Evolutionary conservation across 2,888 invertebrate species (phyloP).

Genomic region (Himalopsyche kuldschensis): DNA sequence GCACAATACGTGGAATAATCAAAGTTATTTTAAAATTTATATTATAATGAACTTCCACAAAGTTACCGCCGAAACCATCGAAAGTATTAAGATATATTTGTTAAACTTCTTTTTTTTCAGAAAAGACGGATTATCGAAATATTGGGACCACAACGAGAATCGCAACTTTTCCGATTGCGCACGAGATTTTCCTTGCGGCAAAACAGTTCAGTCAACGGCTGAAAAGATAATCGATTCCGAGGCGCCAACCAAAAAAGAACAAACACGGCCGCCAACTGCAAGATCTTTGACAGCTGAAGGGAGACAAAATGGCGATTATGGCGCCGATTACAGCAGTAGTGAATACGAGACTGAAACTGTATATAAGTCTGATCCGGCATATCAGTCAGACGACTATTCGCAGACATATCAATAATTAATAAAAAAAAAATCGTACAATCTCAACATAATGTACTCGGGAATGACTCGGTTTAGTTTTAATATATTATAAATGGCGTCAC

Average conservation of each 20-base stretch:
- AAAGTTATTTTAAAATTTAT: no score
- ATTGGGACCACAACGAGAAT: constrained; percentile 52
- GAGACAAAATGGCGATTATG: not conserved
- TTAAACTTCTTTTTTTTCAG: constrained; percentile 44
- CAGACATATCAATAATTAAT: constrained; percentile 27
- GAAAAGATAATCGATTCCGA: not conserved
- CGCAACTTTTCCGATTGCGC: constrained; percentile 48
- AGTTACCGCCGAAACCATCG: no score
- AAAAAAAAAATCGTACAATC: not conserved
- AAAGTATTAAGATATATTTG: no score
- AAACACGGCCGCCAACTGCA: not conserved
- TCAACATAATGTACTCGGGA: no score
- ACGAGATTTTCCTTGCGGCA: constrained; percentile 48
- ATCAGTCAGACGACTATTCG: constrained; percentile 1
- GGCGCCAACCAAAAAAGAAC: constrained; percentile 39
- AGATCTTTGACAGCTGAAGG: not conserved
- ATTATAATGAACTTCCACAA: no score
- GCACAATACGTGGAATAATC: no score
- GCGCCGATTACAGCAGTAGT: constrained; percentile 7
- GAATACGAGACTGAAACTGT: constrained; percentile 14
- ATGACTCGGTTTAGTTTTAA: no score
- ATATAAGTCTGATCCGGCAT: not conserved
- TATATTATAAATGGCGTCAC: no score
- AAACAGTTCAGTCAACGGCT: not conserved
- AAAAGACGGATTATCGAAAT: constrained; percentile 50